Evolutionary conservation across 2,888 invertebrate genomes (phyloP).

Genomic region (Tinea semifulvella): DNA sequence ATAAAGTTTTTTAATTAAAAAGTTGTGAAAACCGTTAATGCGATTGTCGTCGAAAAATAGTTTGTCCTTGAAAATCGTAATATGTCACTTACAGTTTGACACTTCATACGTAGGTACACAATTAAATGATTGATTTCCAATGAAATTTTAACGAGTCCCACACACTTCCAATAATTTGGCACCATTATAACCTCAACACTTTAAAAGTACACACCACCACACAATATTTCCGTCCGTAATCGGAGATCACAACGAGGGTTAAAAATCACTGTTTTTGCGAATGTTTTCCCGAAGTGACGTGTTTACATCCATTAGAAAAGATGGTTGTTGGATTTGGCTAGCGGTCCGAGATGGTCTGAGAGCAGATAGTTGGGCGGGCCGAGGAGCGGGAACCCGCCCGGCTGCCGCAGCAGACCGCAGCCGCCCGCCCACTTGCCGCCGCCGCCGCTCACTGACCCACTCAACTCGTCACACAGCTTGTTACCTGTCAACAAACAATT

Average conservation of each 20-base stretch:
- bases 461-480: conserved; percentile 55
- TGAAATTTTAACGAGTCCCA: too few relatives aligned
- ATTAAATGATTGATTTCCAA: too few relatives aligned
- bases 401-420: conserved; percentile 71
- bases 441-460: conserved; percentile 48
- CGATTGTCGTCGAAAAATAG: too few relatives aligned
- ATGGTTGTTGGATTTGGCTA: conserved; percentile 69
- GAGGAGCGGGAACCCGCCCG: conserved; percentile 67
- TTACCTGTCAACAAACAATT: conserved; percentile 35
- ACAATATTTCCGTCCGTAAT: background rate
- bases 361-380: conserved; percentile 69
- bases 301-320: conserved; percentile 65
- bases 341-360: conserved; percentile 69
- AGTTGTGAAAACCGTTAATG: too few relatives aligned
- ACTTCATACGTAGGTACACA: too few relatives aligned
- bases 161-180: conserved; percentile 4
- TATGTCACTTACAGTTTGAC: too few relatives aligned
- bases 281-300: conserved; percentile 3
- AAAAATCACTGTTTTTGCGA: conserved; percentile 10
- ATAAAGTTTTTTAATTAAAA: too few relatives aligned
- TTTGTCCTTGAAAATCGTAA: too few relatives aligned
- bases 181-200: conserved; percentile 3
- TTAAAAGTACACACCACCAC: background rate
- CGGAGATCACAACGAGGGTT: conserved; percentile 9
- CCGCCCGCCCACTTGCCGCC: conserved; percentile 68